Evolutionary conservation across 1,140 invertebrate species (phyloP), one percentile per base, ranked within the genome.

Genomic region (Tachypleus tridentatus): DNA sequence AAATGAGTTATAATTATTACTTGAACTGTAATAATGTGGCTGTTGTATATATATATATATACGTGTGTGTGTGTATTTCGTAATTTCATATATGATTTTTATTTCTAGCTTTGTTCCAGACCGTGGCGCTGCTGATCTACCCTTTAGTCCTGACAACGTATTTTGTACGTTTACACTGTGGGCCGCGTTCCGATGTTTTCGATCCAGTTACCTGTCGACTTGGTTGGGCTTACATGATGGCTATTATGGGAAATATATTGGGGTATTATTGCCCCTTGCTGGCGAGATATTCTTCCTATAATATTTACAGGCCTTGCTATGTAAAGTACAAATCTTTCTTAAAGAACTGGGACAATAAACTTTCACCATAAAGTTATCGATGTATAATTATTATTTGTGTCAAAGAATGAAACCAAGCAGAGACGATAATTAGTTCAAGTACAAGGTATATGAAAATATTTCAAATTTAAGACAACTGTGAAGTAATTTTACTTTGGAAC

Each of bases 211-310:
- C 49, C 4, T 69, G 67, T 11, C 61, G 67, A 3, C n/a, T 69
- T 3, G 67, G 67, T 8, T 69, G 67, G 67, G 67, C 67, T 47
- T 69, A 69, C 9, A 63, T 69, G 1, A 60, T 63, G 0, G 57
- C 64, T 0, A 61, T 60, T 9, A 58, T 63, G 6, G 67, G 67
- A 48, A 69, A 64, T 0, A 49, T 69, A 3, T 62, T 69, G n/a
- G 61, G 58, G 3, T 65, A 62, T 56, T 69, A 69, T 56, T 69
- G 67, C 53, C 67, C 67, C 3, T 66, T 69, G 9, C 60, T 69
- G n/a, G 67, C 67, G 0, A 59, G 64, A 51, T 67, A 62, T 56
- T 63, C 61, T n/a, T 62, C 59, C 49, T 67, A 67, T 61, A 58
- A 51, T 8, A 58, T 57, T 0, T 67, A 60, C 59, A 67, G 66